Evolutionary conservation across 2,888 invertebrate genomes (phyloP).

Genomic region (Drosophila neutralis): DNA sequence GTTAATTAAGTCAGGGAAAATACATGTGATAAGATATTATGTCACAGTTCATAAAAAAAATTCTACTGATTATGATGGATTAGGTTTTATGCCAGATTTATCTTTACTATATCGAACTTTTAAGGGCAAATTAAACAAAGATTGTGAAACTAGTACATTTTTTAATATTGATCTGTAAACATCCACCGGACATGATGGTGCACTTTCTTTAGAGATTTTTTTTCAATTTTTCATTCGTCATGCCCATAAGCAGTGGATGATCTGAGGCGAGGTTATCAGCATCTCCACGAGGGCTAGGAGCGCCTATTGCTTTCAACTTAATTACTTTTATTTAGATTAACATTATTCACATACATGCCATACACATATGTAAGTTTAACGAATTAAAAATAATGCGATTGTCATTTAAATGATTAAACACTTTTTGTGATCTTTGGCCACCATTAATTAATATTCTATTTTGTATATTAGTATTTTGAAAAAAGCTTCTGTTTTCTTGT

Average conservation of each 20-base stretch:
- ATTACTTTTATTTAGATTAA: conserved; percentile 14
- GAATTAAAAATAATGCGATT: conserved; percentile 33
- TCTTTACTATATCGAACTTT: neutral
- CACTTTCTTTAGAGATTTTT: conserved; percentile 32
- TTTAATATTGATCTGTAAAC: conserved; percentile 9
- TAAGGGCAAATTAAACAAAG: neutral
- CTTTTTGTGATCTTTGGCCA: conserved; percentile 28
- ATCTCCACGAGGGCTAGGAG: conserved; percentile 14
- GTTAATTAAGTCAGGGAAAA: conserved; percentile 56
- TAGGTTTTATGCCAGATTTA: neutral
- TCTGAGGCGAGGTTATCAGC: conserved; percentile 47
- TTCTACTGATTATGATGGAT: conserved; percentile 10
- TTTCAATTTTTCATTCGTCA: conserved; percentile 4
- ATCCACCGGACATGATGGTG: conserved; percentile 54
- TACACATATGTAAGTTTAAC: neutral
- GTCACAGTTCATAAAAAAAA: conserved; percentile 22
- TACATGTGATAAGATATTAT: neutral
- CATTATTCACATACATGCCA: neutral
- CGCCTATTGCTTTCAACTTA: conserved; percentile 17
- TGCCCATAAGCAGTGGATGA: conserved; percentile 22
- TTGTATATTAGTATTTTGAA: neutral
- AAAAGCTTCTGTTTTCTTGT: neutral
- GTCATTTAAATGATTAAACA: conserved; percentile 59
- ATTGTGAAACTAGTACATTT: neutral
- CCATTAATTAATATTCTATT: neutral